Evolutionary conservation across 2,113 vertebrate species (phyloP).

Genomic region (Ceyx cyanopectus): DNA sequence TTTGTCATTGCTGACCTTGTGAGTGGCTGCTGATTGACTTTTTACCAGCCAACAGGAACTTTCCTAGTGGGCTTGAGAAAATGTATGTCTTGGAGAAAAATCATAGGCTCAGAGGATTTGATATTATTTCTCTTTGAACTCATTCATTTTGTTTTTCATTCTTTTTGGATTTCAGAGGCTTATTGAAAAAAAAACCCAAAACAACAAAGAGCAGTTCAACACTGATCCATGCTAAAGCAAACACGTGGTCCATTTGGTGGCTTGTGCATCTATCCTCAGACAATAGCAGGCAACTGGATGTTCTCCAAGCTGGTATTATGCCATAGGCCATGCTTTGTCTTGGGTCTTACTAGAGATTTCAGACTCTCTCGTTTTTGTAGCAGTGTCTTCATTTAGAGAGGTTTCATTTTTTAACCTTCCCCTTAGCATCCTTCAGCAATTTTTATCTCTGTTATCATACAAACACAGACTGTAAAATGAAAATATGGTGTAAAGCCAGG

Average conservation of each 20-base stretch:
- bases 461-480: not conserved
- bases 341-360: constrained; percentile 37
- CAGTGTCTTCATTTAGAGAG: constrained; percentile 10
- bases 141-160: constrained; percentile 69
- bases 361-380: not conserved
- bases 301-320: constrained; percentile 61
- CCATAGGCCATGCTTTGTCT: constrained; percentile 48
- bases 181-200: constrained; percentile 32
- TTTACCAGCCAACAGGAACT: constrained; percentile 58
- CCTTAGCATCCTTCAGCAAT: not conserved
- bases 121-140: constrained; percentile 68
- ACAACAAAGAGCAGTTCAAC: constrained; percentile 38
- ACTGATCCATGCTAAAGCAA: constrained; percentile 65
- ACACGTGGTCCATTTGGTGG: constrained; percentile 51
- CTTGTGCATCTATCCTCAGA: constrained; percentile 59
- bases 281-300: constrained; percentile 54
- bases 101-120: constrained; percentile 53
- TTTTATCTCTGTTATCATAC: constrained; percentile 27
- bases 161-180: constrained; percentile 73
- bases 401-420: constrained; percentile 35
- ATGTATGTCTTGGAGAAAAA: constrained; percentile 47
- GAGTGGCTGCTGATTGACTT: constrained; percentile 32
- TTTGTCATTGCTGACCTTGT: constrained; percentile 29
- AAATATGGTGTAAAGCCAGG: not conserved
- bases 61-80: constrained; percentile 33